Base-by-base conservation (phyloP, 2,888 invertebrate genomes). In the Mechanitis messenoides region DNA sequence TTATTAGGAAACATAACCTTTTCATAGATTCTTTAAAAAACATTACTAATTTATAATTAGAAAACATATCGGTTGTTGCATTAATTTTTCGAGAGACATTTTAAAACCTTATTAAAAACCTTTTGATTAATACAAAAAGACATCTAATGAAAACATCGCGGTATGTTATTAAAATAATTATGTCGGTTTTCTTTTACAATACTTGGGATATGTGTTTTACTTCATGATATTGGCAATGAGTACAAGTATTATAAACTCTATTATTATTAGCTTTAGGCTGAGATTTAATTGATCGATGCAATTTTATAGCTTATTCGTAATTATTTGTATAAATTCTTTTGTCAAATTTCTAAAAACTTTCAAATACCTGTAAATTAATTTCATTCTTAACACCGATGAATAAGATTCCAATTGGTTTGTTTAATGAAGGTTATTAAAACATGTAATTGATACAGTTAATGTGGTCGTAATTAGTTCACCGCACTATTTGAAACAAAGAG, bases 391-490 rank as follows among this genome's bases (percentile, higher is more conserved):
- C 9, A 9, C 5, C 11, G 5, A 31, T 2, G 31, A 28, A 50
- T 31, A 50, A 50, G 50, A 7, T 11, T 50, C 9, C 31, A n/a
- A 50, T 28, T 50, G 7, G 50, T 31, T 50, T 50, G 50, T n/a
- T 50, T 7, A 20, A 3, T 11, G 50, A 50, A 42, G 9, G 9
- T 50, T 9, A 50, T 31, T 50, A 50, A 53, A 53, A 45, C 45
- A 45, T 61, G 46, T 54, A 63, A 65, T 65, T 58, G 63, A 60
- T 56, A 59, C 56, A 31, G 33, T 45, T 56, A 59, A 56, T 61
- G 65, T 65, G 65, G 62, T 63, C 63, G 60, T 67, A 67, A 67
- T 65, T 65, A 57, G 53, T 33, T 45, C 33, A 58, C 60, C 60
- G 60, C 58, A 62, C 62, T 55, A 60, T 60, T 62, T 62, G 55